Conservation (phyloP, 2,888 invertebrate genomes). For the Melanostoma mellinum region DNA sequence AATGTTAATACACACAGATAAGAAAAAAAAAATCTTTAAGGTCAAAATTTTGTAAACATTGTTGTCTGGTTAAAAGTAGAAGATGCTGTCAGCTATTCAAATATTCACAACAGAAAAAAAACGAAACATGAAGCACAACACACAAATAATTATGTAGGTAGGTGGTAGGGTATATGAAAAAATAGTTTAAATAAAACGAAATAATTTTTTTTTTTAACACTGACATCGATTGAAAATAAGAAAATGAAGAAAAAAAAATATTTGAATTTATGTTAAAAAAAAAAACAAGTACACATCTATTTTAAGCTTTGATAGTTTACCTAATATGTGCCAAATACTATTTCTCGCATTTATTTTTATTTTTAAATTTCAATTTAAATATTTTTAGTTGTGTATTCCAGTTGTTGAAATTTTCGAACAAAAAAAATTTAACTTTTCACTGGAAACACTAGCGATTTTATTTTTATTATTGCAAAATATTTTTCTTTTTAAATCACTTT, state of each 20-base stretch:
- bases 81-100: slow-evolving; percentile 59
- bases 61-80: slow-evolving; percentile 46
- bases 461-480: slow-evolving; percentile 15
- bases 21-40: slow-evolving; percentile 55
- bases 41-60: slow-evolving; percentile 69
- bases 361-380: slow-evolving; percentile 34
- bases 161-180: neutral
- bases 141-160: slow-evolving; percentile 29
- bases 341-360: slow-evolving; percentile 47
- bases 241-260: slow-evolving; percentile 29
- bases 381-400: slow-evolving; percentile 52
- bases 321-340: slow-evolving; percentile 71
- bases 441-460: slow-evolving; percentile 52
- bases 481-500: slow-evolving; percentile 28
- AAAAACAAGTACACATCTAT: slow-evolving; percentile 59
- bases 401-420: slow-evolving; percentile 29
- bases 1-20: slow-evolving; percentile 30
- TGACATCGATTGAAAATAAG: slow-evolving; percentile 66
- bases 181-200: slow-evolving; percentile 38
- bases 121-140: slow-evolving; percentile 53
- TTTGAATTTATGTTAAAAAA: slow-evolving; percentile 14
- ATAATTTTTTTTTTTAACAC: slow-evolving; percentile 56
- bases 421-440: slow-evolving; percentile 53
- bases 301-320: slow-evolving; percentile 64
- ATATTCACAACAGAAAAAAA: slow-evolving; percentile 53